Percentiles rank a stretch among this genome's conserved stretches.
phyloP scores from a whole-genome alignment of 2,888 invertebrate genomes.

The Antheraea assamensis region DNA sequence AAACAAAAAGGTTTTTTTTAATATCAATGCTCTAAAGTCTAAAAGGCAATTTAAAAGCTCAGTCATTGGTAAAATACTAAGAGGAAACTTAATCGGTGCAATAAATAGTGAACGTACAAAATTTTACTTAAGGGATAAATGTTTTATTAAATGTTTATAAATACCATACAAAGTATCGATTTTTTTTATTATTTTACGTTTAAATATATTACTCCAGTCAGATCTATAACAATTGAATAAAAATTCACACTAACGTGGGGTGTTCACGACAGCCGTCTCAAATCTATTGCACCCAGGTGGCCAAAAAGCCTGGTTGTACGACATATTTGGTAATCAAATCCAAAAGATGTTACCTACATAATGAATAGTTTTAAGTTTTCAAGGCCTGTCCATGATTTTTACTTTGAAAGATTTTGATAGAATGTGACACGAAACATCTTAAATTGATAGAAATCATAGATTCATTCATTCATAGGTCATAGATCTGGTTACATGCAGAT shows the following conservation, averaged over 20 bases:
- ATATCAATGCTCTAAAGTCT: too few species aligned
- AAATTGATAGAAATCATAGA: background rate
- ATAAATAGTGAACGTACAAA: background rate
- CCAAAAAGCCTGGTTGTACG: conserved; percentile 40
- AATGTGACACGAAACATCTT: background rate
- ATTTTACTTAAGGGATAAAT: background rate
- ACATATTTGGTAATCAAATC: conserved; percentile 48
- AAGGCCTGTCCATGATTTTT: background rate
- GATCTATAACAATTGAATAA: background rate
- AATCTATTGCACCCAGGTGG: conserved; percentile 24
- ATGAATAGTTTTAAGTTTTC: background rate
- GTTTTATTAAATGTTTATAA: background rate
- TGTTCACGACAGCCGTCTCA: background rate
- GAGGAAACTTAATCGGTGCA: background rate
- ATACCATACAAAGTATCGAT: background rate
- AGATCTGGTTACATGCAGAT: background rate
- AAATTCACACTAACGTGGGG: conserved; percentile 5
- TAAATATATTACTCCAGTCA: background rate
- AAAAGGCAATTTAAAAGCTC: background rate
- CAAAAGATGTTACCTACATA: conserved; percentile 3
- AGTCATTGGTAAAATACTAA: too few species aligned
- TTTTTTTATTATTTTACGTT: background rate
- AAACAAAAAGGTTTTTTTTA: too few species aligned
- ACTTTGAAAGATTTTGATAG: background rate
- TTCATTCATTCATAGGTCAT: too few species aligned